Base-by-base conservation (phyloP, 2,113 vertebrate species). In the Carassius auratus region DNA sequence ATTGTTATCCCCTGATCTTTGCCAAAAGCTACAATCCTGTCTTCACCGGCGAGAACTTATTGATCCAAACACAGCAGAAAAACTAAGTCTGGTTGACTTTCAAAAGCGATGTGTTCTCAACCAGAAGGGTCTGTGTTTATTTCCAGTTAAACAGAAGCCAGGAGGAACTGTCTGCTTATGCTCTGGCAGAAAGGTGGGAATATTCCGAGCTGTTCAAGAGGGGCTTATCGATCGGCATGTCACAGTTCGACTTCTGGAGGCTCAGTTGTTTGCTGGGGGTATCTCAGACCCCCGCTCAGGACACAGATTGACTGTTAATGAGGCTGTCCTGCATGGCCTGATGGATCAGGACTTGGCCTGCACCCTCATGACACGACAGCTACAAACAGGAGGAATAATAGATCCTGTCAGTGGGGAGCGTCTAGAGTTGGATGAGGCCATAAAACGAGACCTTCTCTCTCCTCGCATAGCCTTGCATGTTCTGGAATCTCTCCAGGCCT, bases 201-300 rank as follows among this genome's bases (percentile, higher is more conserved):
- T 97, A 89, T 97, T 97, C 91, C 94, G 92, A 5, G 97, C 97
- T 0, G 88, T 96, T 12, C 96, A 97, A 89, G 97, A 99, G 88
- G 97, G 97, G 17, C 92, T 99, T 36, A 96, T 98, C 66, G 98
- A 98, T 85, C 93, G 94, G 1, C 93, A 97, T 85, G 96, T 96
- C 0, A 93, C 93, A 0, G 79, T 95, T 42, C 93, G 96, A 86
- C 85, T 99, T 33, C 92, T 99, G 75, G 98, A 98, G 93, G 95
- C 96, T 73, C 97, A 98, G 5, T 94, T 99, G n/a, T 96, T 97
- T 91, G 97, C 97, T 14, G 97, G 98, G 17, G 98, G 97, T 86
- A 97, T 99, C 62, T 92, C 92, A n/a, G 98, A 99, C 90, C 96
- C 97, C 19, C 95, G 96, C 84, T 97, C 97, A 1, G 96, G 97